Percentiles rank a stretch among this genome's conserved stretches.
These are phyloP conservation scores for Trachelus stipa DNA, from an alignment of 2,888 invertebrate species.

Conservation along the genomic window DNA sequence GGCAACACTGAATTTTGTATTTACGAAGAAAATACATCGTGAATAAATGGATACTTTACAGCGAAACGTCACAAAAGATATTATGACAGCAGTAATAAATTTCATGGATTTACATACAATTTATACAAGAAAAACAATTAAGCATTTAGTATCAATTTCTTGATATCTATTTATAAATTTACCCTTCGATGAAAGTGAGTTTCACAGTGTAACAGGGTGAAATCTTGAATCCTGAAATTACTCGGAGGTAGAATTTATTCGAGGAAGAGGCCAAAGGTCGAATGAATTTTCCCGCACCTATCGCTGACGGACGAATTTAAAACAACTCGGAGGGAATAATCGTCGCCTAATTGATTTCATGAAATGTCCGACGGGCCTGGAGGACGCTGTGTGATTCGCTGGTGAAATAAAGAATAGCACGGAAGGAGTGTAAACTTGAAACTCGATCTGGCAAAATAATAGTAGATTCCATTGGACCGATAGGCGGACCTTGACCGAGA, in stretches of 20 bases:
- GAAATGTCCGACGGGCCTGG: not conserved
- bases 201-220: not conserved
- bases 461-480: conserved; percentile 27
- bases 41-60: too few species aligned
- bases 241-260: not conserved
- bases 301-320: not conserved
- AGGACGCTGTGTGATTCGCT: not conserved
- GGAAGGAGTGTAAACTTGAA: conserved; percentile 28
- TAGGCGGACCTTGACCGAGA: conserved; percentile 47
- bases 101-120: too few species aligned
- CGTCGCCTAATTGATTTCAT: not conserved
- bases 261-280: not conserved
- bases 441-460: conserved; percentile 23
- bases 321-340: not conserved
- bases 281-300: not conserved
- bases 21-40: too few species aligned
- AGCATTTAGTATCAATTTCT: too few species aligned
- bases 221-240: not conserved
- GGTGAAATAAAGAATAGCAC: conserved; percentile 11
- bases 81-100: too few species aligned
- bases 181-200: too few species aligned
- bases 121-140: too few species aligned
- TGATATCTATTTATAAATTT: too few species aligned
- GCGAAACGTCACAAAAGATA: too few species aligned
- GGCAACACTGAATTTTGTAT: not conserved